Conservation (phyloP, 2,113 vertebrate genomes). For the Epinephelus moara region DNA sequence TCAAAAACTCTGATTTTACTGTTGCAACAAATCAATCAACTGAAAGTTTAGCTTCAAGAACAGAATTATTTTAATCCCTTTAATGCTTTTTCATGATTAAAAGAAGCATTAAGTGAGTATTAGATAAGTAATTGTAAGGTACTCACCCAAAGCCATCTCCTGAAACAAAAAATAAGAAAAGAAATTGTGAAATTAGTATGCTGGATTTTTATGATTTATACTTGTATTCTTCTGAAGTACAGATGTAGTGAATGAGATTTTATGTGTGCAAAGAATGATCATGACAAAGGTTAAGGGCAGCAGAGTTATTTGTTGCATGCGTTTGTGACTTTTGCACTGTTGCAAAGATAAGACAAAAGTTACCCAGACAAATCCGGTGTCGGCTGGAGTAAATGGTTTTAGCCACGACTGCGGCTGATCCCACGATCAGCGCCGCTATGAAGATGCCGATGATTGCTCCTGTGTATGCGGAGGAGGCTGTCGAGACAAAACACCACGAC, state of each 20-base stretch:
- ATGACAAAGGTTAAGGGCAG: neutral
- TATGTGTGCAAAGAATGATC: neutral
- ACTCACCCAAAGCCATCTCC: slow-evolving; percentile 83
- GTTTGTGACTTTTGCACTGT: neutral
- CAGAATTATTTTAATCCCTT: neutral
- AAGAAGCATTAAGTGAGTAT: neutral
- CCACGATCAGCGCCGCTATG: slow-evolving; percentile 77
- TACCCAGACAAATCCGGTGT: slow-evolving; percentile 83
- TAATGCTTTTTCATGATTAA: neutral
- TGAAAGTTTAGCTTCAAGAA: neutral
- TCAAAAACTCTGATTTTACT: neutral
- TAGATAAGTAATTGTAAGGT: slow-evolving; percentile 5
- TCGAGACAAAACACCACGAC: slow-evolving; percentile 8
- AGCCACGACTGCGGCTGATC: slow-evolving; percentile 63
- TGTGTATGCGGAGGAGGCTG: slow-evolving; percentile 71
- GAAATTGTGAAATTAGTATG: neutral
- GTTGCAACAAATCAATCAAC: neutral
- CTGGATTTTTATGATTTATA: neutral
- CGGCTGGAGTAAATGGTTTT: slow-evolving; percentile 73
- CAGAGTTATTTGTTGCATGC: neutral
- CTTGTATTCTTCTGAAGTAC: neutral
- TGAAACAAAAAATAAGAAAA: slow-evolving; percentile 63
- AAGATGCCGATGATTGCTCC: slow-evolving; percentile 81
- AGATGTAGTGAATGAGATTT: neutral
- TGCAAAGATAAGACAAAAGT: neutral